These are phyloP conservation scores for Craseonycteris thonglongyai DNA, from an alignment of 2,113 vertebrate species.

Conservation along the genomic window DNA sequence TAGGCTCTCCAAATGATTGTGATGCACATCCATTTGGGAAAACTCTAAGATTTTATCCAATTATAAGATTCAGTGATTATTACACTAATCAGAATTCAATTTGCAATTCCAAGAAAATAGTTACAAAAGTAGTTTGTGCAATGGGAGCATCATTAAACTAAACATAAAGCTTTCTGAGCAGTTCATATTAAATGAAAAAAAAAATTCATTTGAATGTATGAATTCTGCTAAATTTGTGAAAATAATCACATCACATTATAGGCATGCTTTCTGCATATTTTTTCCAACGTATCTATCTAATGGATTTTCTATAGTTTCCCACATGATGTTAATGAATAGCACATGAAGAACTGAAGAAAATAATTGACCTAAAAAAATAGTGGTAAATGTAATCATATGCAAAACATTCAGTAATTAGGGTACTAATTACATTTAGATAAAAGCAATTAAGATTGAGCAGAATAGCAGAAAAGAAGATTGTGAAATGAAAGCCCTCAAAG, in stretches of 20 bases:
- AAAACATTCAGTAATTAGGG: neutral
- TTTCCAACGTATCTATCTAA: neutral
- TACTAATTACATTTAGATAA: slow-evolving; percentile 20
- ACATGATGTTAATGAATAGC: neutral
- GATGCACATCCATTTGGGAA: neutral
- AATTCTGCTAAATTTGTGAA: slow-evolving; percentile 7
- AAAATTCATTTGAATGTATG: neutral
- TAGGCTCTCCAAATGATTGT: neutral
- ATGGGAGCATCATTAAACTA: neutral
- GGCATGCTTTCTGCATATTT: neutral
- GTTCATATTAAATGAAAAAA: neutral
- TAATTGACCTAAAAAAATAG: neutral
- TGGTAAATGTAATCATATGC: neutral
- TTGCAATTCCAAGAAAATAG: neutral
- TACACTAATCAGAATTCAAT: slow-evolving; percentile 5
- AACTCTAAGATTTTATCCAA: neutral
- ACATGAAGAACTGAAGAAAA: neutral
- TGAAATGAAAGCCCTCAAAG: neutral
- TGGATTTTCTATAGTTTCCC: neutral
- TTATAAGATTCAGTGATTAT: slow-evolving; percentile 16
- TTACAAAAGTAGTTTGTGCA: neutral
- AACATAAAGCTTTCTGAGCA: neutral
- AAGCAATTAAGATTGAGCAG: neutral
- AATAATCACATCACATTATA: neutral
- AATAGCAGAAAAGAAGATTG: accelerated